Conservation (phyloP, 2,888 invertebrate species). For the Cantharis lateralis region DNA sequence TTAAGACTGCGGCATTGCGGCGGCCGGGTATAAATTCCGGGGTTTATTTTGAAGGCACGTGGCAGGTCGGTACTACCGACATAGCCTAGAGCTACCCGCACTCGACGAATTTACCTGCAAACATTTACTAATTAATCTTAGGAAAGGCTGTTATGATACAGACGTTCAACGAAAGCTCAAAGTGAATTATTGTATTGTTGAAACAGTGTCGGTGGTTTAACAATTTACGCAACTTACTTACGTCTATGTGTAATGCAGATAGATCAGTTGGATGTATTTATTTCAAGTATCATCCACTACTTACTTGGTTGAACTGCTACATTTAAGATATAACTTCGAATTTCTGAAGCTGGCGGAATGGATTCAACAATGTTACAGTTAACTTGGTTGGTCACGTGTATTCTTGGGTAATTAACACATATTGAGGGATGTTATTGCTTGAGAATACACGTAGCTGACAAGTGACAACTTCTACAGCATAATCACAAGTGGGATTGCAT, state of each 20-base stretch:
- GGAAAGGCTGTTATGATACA: conserved; percentile 37
- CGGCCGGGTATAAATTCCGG: conserved; percentile 11
- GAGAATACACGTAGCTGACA: conserved; percentile 99
- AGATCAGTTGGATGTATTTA: background rate
- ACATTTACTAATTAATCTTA: conserved; percentile 41
- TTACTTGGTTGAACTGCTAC: background rate
- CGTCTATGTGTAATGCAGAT: background rate
- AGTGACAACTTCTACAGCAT: conserved; percentile 58
- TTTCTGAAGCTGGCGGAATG: background rate
- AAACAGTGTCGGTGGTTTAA: conserved; percentile 5
- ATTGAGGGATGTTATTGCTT: conserved; percentile 97
- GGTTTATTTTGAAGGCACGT: conserved; percentile 25
- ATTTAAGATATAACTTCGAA: background rate
- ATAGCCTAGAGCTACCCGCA: conserved; percentile 16
- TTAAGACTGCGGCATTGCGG: conserved; percentile 9
- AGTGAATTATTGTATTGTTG: conserved; percentile 25
- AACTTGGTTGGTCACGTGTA: conserved; percentile 94
- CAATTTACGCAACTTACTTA: background rate
- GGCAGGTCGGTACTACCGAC: conserved; percentile 16
- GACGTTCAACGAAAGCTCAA: conserved; percentile 25
- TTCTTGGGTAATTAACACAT: conserved; percentile 99
- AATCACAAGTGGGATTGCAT: background rate
- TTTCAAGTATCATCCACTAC: background rate
- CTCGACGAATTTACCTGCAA: conserved; percentile 28
- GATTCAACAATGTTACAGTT: conserved; percentile 33